phyloP scores from a whole-genome alignment of 2,797 vertebrate species.

The Hydrocynus forskahlii region DNA sequence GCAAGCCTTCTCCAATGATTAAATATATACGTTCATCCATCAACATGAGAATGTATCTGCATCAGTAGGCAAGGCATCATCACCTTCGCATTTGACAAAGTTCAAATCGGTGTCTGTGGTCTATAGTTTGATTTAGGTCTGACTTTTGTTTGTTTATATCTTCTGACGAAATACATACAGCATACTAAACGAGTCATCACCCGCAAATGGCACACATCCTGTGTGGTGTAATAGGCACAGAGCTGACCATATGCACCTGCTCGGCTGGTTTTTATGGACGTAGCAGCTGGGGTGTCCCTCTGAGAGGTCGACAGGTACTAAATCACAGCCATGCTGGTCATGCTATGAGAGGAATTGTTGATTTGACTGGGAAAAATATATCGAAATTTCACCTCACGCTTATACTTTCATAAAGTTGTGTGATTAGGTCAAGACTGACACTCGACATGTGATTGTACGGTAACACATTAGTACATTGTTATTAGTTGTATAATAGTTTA shows the following conservation, averaged over 20 bases:
- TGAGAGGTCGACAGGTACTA: slow-evolving; percentile 48
- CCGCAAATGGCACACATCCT: slow-evolving; percentile 18
- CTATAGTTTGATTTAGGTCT: slow-evolving; percentile 17
- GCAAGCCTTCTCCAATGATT: slow-evolving; percentile 46
- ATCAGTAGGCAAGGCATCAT: slow-evolving; percentile 39
- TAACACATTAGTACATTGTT: background rate
- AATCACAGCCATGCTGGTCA: slow-evolving; percentile 52
- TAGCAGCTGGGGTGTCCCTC: slow-evolving; percentile 56
- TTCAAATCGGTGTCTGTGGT: background rate
- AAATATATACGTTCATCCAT: slow-evolving; percentile 53
- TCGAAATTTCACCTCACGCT: background rate
- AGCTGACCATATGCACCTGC: slow-evolving; percentile 54
- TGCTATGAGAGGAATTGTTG: slow-evolving; percentile 54
- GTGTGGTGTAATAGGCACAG: background rate
- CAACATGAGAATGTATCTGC: slow-evolving; percentile 52
- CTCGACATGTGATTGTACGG: background rate
- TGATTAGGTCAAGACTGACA: background rate
- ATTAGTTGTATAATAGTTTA: background rate
- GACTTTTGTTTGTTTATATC: slow-evolving; percentile 21
- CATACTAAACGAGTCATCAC: slow-evolving; percentile 32
- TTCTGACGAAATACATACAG: slow-evolving; percentile 34
- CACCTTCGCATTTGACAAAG: background rate
- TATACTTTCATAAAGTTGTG: background rate
- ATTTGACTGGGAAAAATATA: slow-evolving; percentile 23
- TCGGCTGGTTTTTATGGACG: slow-evolving; percentile 55